Base-by-base conservation (phyloP, 2,797 vertebrate genomes). In the Channallabes apus region DNA sequence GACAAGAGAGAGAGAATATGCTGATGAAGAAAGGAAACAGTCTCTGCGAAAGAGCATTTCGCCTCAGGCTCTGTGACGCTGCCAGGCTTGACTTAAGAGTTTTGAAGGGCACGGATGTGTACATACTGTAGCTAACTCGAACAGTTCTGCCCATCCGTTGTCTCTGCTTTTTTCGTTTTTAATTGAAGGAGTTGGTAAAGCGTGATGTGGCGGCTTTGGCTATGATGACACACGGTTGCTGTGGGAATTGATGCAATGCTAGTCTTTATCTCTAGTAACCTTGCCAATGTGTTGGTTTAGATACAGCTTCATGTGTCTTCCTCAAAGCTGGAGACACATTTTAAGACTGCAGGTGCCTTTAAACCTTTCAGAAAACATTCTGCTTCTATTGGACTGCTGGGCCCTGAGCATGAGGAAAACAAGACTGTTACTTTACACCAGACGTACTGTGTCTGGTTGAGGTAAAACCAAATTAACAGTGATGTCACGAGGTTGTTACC, bases 211-310 rank as follows among this genome's bases (percentile, higher is more conserved):
- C 56, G 27, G 84, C 79, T 88, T 86, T 87, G 69, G 75, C 80
- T 77, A 85, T 86, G 89, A 84, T 89, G 89, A 87, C 81, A 87
- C 27, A n/a, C 17, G 32, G 83, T 75, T 68, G 65, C 77, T 56
- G n/a, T 62, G 83, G 83, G 85, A 59, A 76, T 62, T 86, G 86
- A 88, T 80, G 89, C 76, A 88, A 87, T 68, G n/a, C 56, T 27
- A 68, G 83, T 82, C 79, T 68, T 84, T 80, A 80, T 80, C 79
- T 88, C 56, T 18, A 61, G 38, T 72, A 82, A 86, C 65, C 41
- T 73, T 41, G 64, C 84, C 84, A 72, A 46, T 46, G 75, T 87
- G 84, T n/a, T 68, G 61, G 77, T 67, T 58, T 76, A 86, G 62
- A 41, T 81, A n/a, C 32, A 72, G 54, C 32, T 71, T 35, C 32